Evolutionary conservation across 1,140 invertebrate species (phyloP).

Genomic region (Battus philenor): DNA sequence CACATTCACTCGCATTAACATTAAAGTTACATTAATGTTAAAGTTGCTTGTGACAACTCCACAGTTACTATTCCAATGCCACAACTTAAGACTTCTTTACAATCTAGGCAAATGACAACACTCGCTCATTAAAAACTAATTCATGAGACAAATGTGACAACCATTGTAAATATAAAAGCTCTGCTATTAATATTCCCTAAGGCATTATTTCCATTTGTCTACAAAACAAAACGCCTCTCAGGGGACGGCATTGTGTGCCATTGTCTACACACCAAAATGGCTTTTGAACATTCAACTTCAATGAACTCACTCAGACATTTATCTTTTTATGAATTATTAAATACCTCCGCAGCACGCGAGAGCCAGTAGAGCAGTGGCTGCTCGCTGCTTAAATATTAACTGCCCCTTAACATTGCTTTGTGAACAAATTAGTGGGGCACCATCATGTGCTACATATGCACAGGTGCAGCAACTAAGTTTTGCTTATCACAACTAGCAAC

Average conservation of each 20-base stretch:
- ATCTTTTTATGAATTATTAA: conserved; percentile 6
- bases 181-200: not conserved
- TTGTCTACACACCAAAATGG: conserved; percentile 1
- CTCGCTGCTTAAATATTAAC: conserved; percentile 5
- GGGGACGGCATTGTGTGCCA: not conserved
- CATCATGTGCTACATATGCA: not conserved
- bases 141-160: too few species aligned
- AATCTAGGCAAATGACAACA: too few species aligned
- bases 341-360: not conserved
- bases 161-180: not conserved
- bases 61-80: too few species aligned
- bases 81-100: too few species aligned
- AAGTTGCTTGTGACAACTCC: too few species aligned
- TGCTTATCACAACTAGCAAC: not conserved
- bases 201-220: not conserved
- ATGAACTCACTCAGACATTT: conserved; percentile 2
- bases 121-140: too few species aligned
- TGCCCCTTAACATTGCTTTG: not conserved
- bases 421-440: not conserved
- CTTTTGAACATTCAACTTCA: conserved; percentile 2
- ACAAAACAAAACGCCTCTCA: not conserved
- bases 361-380: not conserved
- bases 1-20: too few species aligned
- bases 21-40: too few species aligned
- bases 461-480: not conserved